These are phyloP conservation scores for Chelmon rostratus DNA, from an alignment of 2,797 vertebrate genomes.

Conservation along the genomic window DNA sequence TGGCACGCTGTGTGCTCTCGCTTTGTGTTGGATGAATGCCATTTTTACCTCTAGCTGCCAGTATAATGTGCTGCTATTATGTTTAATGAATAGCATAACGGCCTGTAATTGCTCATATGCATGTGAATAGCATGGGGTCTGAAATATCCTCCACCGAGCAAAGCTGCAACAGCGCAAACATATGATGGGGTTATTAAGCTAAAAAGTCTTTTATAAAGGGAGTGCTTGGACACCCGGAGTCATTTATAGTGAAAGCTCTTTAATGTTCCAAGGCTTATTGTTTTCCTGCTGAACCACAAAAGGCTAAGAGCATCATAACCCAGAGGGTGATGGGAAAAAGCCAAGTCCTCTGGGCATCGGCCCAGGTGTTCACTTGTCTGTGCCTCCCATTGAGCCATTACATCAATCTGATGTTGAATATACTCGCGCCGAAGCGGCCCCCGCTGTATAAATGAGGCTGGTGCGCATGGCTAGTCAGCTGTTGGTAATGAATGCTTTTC, in stretches of 20 bases:
- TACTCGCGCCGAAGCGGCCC: conserved; percentile 24
- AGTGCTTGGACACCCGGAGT: conserved; percentile 52
- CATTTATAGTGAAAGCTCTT: conserved; percentile 47
- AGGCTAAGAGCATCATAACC: conserved; percentile 53
- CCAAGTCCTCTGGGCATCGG: conserved; percentile 50
- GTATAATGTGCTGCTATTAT: conserved; percentile 81
- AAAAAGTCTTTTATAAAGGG: conserved; percentile 40
- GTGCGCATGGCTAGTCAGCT: conserved; percentile 67
- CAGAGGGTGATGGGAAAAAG: conserved; percentile 46
- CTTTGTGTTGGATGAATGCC: conserved; percentile 78
- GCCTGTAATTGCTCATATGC: conserved; percentile 82
- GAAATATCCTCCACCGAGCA: conserved; percentile 50
- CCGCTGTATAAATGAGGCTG: conserved; percentile 65
- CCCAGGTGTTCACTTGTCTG: conserved; percentile 71
- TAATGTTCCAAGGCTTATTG: conserved; percentile 57
- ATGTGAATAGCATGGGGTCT: conserved; percentile 73
- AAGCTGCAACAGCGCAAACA: conserved; percentile 57
- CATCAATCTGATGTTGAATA: conserved; percentile 60
- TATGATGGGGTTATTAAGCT: conserved; percentile 57
- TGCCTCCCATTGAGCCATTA: conserved; percentile 59
- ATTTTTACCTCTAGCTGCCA: conserved; percentile 71
- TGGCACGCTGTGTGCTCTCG: conserved; percentile 50
- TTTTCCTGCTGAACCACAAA: conserved; percentile 58
- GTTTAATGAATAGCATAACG: conserved; percentile 77
- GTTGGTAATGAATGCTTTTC: conserved; percentile 71